A percentile compares a stretch with the other conserved stretches of the same genome.
phyloP scores from a whole-genome alignment of 2,888 invertebrate genomes.

The Bugula neritina region DNA sequence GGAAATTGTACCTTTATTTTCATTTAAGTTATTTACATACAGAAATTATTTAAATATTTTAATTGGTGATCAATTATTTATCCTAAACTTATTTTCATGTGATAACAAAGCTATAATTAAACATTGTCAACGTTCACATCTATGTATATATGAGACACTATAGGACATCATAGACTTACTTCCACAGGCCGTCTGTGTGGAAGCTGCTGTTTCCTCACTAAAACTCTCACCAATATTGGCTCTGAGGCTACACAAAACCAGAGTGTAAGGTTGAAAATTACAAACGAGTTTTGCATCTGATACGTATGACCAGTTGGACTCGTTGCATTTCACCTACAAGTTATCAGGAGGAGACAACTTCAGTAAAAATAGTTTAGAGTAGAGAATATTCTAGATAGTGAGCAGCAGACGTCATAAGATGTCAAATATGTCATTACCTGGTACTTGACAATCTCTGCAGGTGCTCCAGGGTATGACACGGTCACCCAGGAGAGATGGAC shows the following conservation, averaged over 20 bases:
- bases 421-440: not conserved
- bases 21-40: too few species aligned
- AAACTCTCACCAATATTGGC: not conserved
- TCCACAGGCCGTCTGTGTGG: not conserved
- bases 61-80: too few species aligned
- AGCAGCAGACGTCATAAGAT: not conserved
- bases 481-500: not conserved
- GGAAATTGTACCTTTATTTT: too few species aligned
- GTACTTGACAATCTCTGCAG: not conserved
- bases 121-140: too few species aligned
- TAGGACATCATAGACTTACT: not conserved
- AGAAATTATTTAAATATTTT: not conserved
- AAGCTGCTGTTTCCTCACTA: not conserved
- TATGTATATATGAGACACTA: not conserved
- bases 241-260: not conserved
- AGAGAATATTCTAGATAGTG: not conserved
- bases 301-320: not conserved
- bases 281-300: not conserved
- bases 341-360: too few species aligned
- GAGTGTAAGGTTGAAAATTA: not conserved
- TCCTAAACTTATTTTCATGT: too few species aligned
- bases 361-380: not conserved
- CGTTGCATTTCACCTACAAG: not conserved
- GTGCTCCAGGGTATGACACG: not conserved
- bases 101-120: too few species aligned